phyloP scores from a whole-genome alignment of 2,797 vertebrate species.

The Peromyscus eremicus region DNA sequence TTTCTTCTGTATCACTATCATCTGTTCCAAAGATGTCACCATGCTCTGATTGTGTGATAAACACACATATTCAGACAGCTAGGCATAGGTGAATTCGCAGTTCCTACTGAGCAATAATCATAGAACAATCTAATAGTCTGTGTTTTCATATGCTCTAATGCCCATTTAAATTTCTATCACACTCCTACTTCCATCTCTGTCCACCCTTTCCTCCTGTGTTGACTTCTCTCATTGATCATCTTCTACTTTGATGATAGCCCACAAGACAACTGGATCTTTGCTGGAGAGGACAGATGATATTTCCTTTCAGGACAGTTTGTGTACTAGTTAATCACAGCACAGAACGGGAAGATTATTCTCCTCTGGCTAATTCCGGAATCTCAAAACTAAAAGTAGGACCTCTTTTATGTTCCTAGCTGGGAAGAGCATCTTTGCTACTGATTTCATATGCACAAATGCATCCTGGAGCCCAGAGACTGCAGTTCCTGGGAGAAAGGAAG shows the following conservation, averaged over 20 bases:
- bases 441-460: not conserved
- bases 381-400: not conserved
- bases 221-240: not conserved
- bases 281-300: not conserved
- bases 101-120: not conserved
- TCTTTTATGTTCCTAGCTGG: not conserved
- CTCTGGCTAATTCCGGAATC: slow-evolving; percentile 3
- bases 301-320: not conserved
- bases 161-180: not conserved
- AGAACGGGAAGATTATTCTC: not conserved
- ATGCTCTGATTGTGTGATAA: not conserved
- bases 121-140: not conserved
- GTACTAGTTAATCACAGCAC: not conserved
- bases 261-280: not conserved
- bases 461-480: not conserved
- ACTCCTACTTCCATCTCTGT: not conserved
- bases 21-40: not conserved
- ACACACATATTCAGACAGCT: not conserved
- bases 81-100: not conserved
- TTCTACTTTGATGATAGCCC: not conserved
- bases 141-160: not conserved
- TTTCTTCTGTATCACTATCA: not conserved
- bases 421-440: not conserved
- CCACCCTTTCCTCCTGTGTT: fast-evolving
- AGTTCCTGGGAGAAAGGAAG: slow-evolving; percentile 22